Evolutionary conservation across 2,888 invertebrate genomes (phyloP).

Genomic region (Tachina lurida): DNA sequence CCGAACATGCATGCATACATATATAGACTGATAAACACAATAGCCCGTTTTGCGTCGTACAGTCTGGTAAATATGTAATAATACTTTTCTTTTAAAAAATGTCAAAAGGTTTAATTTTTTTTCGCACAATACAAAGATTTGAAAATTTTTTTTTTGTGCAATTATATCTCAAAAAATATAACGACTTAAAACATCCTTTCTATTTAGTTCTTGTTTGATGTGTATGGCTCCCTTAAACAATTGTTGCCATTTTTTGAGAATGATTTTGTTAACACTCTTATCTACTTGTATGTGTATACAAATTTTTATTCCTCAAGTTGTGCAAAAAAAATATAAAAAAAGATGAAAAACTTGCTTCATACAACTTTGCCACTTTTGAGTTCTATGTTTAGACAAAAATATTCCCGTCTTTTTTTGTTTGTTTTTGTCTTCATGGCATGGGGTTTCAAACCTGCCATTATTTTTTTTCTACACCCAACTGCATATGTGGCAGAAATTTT

Average conservation of each 20-base stretch:
- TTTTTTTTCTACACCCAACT: constrained; percentile 11
- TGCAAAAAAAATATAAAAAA: neutral
- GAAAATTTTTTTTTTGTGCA: neutral
- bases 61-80: too few relatives aligned
- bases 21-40: too few relatives aligned
- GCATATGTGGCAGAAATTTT: constrained; percentile 7
- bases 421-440: constrained; percentile 19
- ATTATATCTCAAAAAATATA: constrained; percentile 17
- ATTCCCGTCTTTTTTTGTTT: constrained; percentile 27
- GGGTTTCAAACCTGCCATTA: constrained; percentile 24
- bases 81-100: neutral
- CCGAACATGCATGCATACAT: too few relatives aligned
- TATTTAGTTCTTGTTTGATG: constrained; percentile 19
- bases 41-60: too few relatives aligned
- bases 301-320: constrained; percentile 1
- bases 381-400: constrained; percentile 33
- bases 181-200: constrained; percentile 16
- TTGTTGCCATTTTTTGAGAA: constrained; percentile 39
- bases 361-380: constrained; percentile 36
- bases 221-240: constrained; percentile 33
- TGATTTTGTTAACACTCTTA: constrained; percentile 33
- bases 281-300: neutral
- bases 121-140: neutral
- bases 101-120: constrained; percentile 15
- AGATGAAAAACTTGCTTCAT: constrained; percentile 9